A percentile compares a stretch with the other conserved stretches of the same genome.
These are phyloP conservation scores for Acanthoscelides obtectus DNA, from an alignment of 2,888 invertebrate species.

Conservation along the genomic window DNA sequence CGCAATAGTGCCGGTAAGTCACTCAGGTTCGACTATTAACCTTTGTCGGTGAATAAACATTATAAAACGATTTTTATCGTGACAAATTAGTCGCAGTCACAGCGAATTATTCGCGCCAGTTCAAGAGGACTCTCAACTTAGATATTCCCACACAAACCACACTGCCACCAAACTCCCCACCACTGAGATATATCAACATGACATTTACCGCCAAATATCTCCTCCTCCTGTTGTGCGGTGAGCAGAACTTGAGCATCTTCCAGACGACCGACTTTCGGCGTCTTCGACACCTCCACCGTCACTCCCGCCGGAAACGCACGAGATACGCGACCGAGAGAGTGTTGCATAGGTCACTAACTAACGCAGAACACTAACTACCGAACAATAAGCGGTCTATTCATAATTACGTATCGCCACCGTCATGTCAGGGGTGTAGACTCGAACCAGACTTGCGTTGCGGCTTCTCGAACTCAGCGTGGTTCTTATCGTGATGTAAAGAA, in stretches of 20 bases:
- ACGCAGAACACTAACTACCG: no score
- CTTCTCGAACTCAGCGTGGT: neutral
- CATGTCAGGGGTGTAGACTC: neutral
- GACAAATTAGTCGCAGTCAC: no score
- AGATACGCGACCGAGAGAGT: constrained; percentile 15
- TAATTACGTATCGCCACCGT: neutral
- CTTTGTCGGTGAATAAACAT: no score
- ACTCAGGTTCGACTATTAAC: no score
- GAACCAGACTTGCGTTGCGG: neutral
- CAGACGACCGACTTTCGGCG: neutral
- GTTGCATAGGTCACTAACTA: constrained; percentile 22
- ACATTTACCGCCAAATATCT: constrained; percentile 29
- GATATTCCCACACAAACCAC: neutral
- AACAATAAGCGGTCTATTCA: neutral
- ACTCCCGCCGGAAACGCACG: neutral
- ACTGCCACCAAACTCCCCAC: neutral
- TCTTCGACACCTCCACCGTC: neutral
- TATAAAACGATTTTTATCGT: no score
- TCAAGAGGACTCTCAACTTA: no score
- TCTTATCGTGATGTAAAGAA: neutral
- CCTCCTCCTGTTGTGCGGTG: constrained; percentile 36
- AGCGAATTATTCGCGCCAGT: no score
- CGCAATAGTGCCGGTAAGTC: no score
- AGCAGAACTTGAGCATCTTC: constrained; percentile 48
- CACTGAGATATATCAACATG: neutral